These are phyloP conservation scores for Tetrax tetrax DNA, from an alignment of 2,113 vertebrate genomes.

Conservation along the genomic window DNA sequence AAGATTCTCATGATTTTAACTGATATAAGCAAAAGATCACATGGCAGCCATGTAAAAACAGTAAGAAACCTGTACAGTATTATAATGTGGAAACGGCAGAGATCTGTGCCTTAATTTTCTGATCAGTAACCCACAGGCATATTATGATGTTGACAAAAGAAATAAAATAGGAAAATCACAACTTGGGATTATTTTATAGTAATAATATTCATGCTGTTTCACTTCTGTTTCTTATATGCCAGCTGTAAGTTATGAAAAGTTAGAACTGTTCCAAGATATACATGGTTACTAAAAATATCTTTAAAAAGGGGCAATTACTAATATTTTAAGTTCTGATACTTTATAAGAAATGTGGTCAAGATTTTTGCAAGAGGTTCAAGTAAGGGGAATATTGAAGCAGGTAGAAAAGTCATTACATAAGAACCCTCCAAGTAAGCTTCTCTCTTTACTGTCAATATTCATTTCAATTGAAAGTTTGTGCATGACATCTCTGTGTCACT, in stretches of 20 bases:
- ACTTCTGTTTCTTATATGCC: neutral
- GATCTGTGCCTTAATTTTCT: neutral
- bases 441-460: constrained; percentile 35
- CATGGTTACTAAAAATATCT: neutral
- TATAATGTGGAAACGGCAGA: neutral
- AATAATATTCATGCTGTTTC: neutral
- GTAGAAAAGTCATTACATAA: constrained; percentile 37
- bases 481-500: neutral
- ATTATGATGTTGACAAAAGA: neutral
- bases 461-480: constrained; percentile 50
- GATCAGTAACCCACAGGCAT: neutral
- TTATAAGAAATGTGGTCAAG: neutral
- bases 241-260: neutral
- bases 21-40: neutral
- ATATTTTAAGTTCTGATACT: neutral
- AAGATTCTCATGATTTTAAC: neutral
- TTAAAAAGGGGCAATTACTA: neutral
- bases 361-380: constrained; percentile 18
- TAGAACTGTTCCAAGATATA: neutral
- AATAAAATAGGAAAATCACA: neutral
- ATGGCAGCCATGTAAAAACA: neutral
- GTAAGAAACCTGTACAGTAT: neutral
- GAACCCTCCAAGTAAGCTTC: neutral
- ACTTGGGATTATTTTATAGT: neutral
- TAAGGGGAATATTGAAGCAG: constrained; percentile 3